phyloP scores from a whole-genome alignment of 2,888 invertebrate genomes.

The Cantharis nigra region DNA sequence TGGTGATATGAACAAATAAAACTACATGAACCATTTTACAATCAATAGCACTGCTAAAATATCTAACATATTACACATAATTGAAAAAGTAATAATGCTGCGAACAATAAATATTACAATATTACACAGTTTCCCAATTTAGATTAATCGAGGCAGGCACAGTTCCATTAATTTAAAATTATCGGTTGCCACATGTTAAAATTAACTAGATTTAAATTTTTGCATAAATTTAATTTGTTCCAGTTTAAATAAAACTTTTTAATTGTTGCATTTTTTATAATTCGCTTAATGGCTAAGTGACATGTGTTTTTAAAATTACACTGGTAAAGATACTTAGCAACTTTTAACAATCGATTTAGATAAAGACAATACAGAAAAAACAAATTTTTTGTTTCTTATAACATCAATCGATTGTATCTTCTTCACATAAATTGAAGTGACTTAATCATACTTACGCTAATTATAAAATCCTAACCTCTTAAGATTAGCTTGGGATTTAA shows the following conservation, averaged over 20 bases:
- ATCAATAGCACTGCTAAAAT: background rate
- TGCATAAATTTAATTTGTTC: background rate
- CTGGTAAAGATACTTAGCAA: background rate
- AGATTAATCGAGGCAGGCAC: background rate
- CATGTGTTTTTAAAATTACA: background rate
- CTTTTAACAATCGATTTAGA: background rate
- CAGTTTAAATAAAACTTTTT: background rate
- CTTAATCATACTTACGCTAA: background rate
- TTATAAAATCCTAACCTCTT: background rate
- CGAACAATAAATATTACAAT: background rate
- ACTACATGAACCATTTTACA: background rate
- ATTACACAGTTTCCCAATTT: background rate
- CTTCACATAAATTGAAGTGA: background rate
- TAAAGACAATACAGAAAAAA: background rate
- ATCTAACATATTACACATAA: background rate
- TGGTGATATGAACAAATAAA: background rate
- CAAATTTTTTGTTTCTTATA: background rate
- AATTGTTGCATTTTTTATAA: background rate
- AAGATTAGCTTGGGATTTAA: background rate
- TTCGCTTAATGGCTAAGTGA: background rate
- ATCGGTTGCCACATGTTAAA: slow-evolving; percentile 17
- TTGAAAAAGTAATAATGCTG: background rate
- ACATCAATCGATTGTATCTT: background rate
- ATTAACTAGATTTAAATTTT: background rate
- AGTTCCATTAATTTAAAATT: background rate